Base-by-base conservation (phyloP, 2,888 invertebrate genomes). In the Craniophora ligustri region DNA sequence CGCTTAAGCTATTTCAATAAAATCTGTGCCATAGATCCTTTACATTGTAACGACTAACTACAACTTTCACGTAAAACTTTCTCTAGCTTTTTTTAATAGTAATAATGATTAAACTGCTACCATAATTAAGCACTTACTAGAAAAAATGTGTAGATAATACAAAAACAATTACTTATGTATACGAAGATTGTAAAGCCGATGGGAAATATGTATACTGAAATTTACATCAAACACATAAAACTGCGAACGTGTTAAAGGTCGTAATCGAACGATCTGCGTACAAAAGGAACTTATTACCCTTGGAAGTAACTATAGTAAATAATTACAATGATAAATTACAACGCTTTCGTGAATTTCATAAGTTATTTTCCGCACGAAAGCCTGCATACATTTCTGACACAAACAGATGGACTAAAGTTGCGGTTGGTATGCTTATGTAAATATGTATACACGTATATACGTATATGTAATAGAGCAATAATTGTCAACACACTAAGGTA, bases 241-340 rank as follows among this genome's bases (percentile, higher is more conserved):
- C 44, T 48, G 53, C 26, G 21, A 44, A 57, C 48, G 51, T 51
- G 46, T 53, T 45, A 34, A 46, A 44, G 56, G 30, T 50, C 21
- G 10, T 67, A 59, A 64, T 69, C 56, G 34, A 41, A 38, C 46
- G 39, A 65, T 64, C 53, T 57, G 36, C 48, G 38, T 21, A 36
- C 54, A 51, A 55, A 42, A 50, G 46, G 46, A 54, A 50, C 50
- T n/a, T 55, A 57, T 64, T 49, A 50, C 36, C 26, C 15, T 21
- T 39, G n/a, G 31, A 61, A 51, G 49, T 66, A 48, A 47, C 56
- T 56, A 55, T 57, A 58, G 61, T 66, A 70, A 61, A 68, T 70
- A 70, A 66, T 68, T 70, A 57, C 60, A 40, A 58, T 69, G 68
- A 65, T 65, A 68, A 66, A 68, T 70, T 53, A 61, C 60, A 35